phyloP scores from a whole-genome alignment of 2,797 vertebrate genomes.

The Nannoperca obscura region DNA sequence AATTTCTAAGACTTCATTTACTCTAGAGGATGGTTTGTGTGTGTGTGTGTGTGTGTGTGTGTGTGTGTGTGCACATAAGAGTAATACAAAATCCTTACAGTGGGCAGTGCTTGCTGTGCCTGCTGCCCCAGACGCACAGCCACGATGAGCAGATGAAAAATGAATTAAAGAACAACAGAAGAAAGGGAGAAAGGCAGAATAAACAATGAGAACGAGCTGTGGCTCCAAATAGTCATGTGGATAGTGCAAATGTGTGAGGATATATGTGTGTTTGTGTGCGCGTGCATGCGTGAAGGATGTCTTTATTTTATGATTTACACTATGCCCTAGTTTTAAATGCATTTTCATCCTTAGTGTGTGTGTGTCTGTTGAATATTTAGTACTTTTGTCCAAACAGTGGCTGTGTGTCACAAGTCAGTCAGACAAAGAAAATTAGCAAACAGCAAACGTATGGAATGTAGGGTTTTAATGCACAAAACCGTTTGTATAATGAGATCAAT shows the following conservation, averaged over 20 bases:
- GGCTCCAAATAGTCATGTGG: constrained; percentile 72
- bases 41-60: constrained; percentile 60
- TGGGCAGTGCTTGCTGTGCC: constrained; percentile 77
- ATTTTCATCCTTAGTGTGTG: constrained; percentile 42
- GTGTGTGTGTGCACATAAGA: constrained; percentile 51
- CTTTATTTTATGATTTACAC: constrained; percentile 72
- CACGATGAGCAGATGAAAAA: constrained; percentile 86
- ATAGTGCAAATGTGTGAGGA: constrained; percentile 55
- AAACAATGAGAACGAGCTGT: constrained; percentile 77
- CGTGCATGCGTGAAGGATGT: constrained; percentile 48
- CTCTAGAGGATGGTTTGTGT: constrained; percentile 79
- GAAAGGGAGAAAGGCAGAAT: constrained; percentile 77
- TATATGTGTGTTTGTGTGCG: constrained; percentile 25
- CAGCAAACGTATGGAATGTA: not conserved
- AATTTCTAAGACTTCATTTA: constrained; percentile 86
- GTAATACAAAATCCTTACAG: constrained; percentile 81
- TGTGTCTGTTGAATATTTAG: constrained; percentile 69
- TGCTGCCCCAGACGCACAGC: constrained; percentile 79
- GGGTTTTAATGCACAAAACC: not conserved
- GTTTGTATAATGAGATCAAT: not conserved
- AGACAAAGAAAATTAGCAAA: constrained; percentile 14
- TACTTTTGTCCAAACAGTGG: constrained; percentile 38
- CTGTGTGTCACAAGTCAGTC: constrained; percentile 1
- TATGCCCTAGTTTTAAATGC: constrained; percentile 55
- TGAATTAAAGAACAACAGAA: constrained; percentile 87